These are phyloP conservation scores for Xenopus petersii DNA, from an alignment of 2,797 vertebrate genomes.

Conservation along the genomic window DNA sequence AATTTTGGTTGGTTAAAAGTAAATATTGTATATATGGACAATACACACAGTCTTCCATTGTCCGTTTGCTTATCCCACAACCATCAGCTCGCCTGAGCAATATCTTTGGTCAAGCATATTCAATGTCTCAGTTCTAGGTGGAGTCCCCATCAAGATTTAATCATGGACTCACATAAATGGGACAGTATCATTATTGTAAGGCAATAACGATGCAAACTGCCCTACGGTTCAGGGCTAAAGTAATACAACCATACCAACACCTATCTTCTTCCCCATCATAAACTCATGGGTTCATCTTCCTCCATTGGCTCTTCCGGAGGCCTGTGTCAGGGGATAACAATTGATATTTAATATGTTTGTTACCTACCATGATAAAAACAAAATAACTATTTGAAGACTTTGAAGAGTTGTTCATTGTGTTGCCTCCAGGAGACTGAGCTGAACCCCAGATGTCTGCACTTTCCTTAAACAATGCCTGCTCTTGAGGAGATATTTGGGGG, in stretches of 20 bases:
- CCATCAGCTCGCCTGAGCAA: constrained; percentile 12
- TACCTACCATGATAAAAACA: no score
- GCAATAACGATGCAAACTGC: constrained; percentile 23
- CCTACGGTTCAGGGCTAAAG: constrained; percentile 5
- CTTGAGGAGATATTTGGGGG: no score
- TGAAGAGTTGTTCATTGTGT: no score
- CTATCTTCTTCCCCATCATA: constrained; percentile 50
- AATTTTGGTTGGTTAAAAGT: neutral
- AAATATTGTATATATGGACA: neutral
- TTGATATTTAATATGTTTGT: neutral
- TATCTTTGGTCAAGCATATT: constrained; percentile 38
- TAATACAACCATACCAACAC: neutral
- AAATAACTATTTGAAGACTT: no score
- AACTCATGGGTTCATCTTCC: constrained; percentile 69
- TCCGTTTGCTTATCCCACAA: neutral
- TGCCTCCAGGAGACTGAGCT: no score
- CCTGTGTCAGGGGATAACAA: constrained; percentile 45
- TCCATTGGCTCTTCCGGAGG: constrained; percentile 66
- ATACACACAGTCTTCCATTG: constrained; percentile 3
- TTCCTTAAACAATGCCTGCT: no score
- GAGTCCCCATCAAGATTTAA: constrained; percentile 16
- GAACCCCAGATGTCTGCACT: no score
- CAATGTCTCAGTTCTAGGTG: constrained; percentile 18
- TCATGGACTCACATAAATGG: constrained; percentile 24
- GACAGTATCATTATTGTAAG: constrained; percentile 4